These are phyloP conservation scores for Donacobius atricapilla DNA, from an alignment of 2,113 vertebrate species.

Conservation along the genomic window DNA sequence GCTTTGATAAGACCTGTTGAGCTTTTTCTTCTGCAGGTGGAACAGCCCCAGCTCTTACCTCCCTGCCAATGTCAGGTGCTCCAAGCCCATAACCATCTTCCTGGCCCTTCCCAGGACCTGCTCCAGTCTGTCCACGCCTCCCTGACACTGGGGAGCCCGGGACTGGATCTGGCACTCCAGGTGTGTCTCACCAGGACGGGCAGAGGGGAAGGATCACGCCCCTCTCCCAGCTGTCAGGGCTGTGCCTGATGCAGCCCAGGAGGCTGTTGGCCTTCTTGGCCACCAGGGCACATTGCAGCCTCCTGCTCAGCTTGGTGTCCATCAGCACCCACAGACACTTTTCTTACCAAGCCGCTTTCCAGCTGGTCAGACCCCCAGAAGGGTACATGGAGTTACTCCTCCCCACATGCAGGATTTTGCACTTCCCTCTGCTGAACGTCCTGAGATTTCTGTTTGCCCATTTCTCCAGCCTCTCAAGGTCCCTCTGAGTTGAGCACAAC, in stretches of 20 bases:
- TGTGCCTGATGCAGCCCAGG: not conserved
- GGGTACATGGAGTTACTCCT: not conserved
- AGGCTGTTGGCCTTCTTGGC: not conserved
- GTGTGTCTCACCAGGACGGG: not conserved
- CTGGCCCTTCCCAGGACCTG: not conserved
- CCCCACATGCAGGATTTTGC: not conserved
- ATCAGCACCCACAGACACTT: not conserved
- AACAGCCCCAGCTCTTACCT: not conserved
- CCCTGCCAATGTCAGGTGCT: fast-evolving
- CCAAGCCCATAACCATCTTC: not conserved
- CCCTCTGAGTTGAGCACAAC: not conserved
- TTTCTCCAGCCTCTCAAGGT: not conserved
- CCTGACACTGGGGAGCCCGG: not conserved
- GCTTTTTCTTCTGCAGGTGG: not conserved
- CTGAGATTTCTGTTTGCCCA: not conserved
- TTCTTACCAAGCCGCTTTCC: not conserved
- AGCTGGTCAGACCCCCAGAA: not conserved
- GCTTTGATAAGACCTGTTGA: fast-evolving
- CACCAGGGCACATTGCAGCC: not conserved
- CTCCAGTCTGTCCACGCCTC: not conserved
- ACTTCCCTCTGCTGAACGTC: not conserved
- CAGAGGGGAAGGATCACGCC: not conserved
- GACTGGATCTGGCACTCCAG: too few relatives aligned
- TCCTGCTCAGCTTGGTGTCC: not conserved
- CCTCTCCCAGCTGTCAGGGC: not conserved